Evolutionary conservation across 2,113 vertebrate species (phyloP).

Genomic region (Herpetotheres cachinnans): DNA sequence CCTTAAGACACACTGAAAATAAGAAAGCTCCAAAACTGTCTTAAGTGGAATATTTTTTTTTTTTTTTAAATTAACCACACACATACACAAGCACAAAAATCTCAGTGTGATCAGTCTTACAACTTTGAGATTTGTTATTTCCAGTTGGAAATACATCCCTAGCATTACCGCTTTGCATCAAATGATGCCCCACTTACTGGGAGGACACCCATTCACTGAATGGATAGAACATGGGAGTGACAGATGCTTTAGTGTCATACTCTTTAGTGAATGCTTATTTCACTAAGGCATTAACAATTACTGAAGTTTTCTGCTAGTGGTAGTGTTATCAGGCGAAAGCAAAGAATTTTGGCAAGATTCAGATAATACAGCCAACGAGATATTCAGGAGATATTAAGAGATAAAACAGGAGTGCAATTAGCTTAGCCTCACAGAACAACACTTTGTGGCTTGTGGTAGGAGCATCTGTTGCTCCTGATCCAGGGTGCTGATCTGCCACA

Average conservation of each 20-base stretch:
- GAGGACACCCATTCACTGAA: conserved; percentile 41
- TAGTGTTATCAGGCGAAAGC: background rate
- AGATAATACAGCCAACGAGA: background rate
- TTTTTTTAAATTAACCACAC: background rate
- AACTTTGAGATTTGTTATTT: background rate
- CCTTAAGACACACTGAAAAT: background rate
- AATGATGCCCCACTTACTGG: background rate
- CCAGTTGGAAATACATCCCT: conserved; percentile 8
- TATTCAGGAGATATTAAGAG: background rate
- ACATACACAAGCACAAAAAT: background rate
- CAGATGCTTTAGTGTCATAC: background rate
- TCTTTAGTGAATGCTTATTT: background rate
- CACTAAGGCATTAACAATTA: background rate
- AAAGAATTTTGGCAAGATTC: background rate
- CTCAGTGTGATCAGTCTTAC: background rate
- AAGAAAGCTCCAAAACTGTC: background rate
- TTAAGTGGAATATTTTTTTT: background rate
- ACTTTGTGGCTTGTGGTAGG: background rate
- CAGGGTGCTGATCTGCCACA: accelerated
- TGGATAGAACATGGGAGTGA: background rate
- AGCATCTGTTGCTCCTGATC: background rate
- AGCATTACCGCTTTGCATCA: background rate
- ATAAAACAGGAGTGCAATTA: background rate
- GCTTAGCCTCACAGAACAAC: background rate
- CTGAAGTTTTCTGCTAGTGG: background rate